Base-by-base conservation (phyloP, 2,113 vertebrate species). In the Leptobrachium ailaonicum region DNA sequence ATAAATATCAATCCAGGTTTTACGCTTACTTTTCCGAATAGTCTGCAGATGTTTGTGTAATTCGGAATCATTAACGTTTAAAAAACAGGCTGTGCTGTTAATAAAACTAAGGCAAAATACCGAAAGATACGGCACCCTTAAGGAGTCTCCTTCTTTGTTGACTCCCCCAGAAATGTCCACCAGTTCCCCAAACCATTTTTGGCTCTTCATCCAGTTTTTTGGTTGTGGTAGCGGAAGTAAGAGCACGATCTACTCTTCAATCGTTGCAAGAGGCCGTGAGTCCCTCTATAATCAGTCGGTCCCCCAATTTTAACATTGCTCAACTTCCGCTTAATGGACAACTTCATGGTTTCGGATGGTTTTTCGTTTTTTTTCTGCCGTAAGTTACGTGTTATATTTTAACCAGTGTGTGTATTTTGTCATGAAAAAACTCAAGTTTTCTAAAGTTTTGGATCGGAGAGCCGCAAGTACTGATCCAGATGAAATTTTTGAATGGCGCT, bases 261-360 rank as follows among this genome's bases (percentile, higher is more conserved):
- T 90, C 0, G 94, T 90, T 1, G 87, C 82, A 0, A 97, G 86
- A 71, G 99, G 93, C 0, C 94, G 93, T 85, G 99, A 94, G 83
- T 98, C 96, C 0, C 79, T 82, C n/a, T n/a, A 5, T 96, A 91
- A 42, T 94, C 94, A 0, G 91, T 95, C 82, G 96, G 95, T 81
- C 97, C 98, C 76, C n/a, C n/a, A 99, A 85, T 88, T 99, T 99
- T 50, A 99, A 87, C 91, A 99, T 95, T 88, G 96, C 45, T 98
- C 96, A 0, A 87, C 67, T 69, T 98, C 96, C 0, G 94, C 87
- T 68, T 98, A 96, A 0, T 96, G 97, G 40, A 86, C 90, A 0
- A 96, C 92, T 86, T 98, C 96, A 0, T n/a, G 82, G 86, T 87
- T 97, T 97, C 0, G 96, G 93, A 73, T 98, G 96, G 85, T 92